phyloP scores from a whole-genome alignment of 2,113 vertebrate species.

The Mus pahari region DNA sequence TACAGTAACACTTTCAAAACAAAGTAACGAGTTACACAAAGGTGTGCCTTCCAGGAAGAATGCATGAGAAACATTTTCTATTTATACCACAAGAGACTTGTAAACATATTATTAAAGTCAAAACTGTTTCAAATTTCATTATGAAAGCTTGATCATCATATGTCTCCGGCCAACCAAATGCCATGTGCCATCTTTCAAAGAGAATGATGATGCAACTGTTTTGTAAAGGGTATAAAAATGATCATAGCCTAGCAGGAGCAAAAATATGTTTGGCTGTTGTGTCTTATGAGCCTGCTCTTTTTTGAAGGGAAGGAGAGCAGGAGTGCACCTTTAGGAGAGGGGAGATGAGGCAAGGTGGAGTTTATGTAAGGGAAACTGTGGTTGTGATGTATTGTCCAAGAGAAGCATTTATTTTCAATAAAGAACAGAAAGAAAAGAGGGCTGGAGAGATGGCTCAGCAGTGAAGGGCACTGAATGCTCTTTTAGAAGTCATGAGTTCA shows the following conservation, averaged over 20 bases:
- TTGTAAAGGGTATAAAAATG: neutral
- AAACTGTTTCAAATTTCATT: neutral
- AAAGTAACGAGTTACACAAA: neutral
- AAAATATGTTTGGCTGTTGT: neutral
- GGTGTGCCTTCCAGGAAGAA: neutral
- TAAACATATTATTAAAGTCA: neutral
- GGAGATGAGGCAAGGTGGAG: fast-evolving
- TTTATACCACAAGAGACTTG: neutral
- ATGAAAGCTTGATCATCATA: neutral
- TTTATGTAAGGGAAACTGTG: neutral
- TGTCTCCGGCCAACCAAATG: neutral
- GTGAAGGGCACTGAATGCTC: too few relatives aligned
- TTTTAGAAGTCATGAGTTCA: too few relatives aligned
- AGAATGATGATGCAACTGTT: neutral
- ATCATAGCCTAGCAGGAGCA: neutral
- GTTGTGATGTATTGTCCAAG: neutral
- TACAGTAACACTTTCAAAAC: neutral
- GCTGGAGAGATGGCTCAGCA: too few relatives aligned
- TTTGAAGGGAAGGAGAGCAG: neutral
- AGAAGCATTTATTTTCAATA: neutral
- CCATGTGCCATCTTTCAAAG: neutral
- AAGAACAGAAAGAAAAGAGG: neutral
- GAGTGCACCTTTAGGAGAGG: neutral
- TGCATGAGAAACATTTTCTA: neutral
- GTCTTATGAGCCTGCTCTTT: neutral